These are phyloP conservation scores for Xerus rutilus DNA, from an alignment of 2,797 vertebrate genomes.

Conservation along the genomic window DNA sequence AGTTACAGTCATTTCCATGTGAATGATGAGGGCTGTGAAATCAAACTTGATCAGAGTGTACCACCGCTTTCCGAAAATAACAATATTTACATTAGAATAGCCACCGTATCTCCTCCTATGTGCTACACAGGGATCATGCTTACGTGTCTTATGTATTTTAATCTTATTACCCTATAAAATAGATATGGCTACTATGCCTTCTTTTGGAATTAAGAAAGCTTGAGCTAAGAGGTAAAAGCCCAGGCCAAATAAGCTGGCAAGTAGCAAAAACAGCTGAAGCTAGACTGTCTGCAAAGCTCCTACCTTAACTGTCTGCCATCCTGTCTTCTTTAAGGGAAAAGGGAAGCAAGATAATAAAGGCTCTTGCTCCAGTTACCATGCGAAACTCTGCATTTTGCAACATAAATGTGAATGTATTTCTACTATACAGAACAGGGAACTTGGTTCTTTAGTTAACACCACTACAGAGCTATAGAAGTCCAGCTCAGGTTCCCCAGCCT, in stretches of 20 bases:
- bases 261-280: not conserved
- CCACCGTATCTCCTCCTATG: not conserved
- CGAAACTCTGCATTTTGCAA: not conserved
- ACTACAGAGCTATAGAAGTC: not conserved
- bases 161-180: not conserved
- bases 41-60: not conserved
- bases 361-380: not conserved
- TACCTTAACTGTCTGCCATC: not conserved
- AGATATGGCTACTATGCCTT: not conserved
- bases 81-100: not conserved
- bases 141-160: not conserved
- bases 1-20: not conserved
- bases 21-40: not conserved
- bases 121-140: not conserved
- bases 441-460: not conserved
- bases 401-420: not conserved
- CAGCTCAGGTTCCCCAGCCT: not conserved
- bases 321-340: not conserved
- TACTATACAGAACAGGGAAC: not conserved
- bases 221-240: not conserved
- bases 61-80: constrained; percentile 14
- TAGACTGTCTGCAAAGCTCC: not conserved
- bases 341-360: not conserved
- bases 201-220: not conserved
- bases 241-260: not conserved